Evolutionary conservation across 2,113 vertebrate species (phyloP).

Genomic region (Eira barbara): DNA sequence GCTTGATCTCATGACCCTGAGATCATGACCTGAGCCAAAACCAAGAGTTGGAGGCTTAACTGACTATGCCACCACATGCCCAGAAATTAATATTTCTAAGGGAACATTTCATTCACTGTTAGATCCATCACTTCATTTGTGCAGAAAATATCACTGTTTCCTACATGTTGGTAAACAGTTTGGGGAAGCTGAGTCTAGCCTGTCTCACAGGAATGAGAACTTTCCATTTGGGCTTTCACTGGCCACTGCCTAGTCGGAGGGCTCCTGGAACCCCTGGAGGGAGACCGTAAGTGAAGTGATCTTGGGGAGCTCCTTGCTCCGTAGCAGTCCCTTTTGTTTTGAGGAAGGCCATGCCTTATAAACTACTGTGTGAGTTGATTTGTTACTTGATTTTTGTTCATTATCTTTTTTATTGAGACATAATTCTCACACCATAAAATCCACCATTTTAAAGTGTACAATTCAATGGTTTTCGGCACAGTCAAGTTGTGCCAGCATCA

Average conservation of each 20-base stretch:
- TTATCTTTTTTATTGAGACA: neutral
- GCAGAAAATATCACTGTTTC: neutral
- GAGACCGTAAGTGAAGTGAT: too few relatives aligned
- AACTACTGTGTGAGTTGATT: neutral
- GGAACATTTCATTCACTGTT: neutral
- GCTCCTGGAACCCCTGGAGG: neutral
- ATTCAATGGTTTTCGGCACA: neutral
- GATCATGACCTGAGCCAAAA: neutral
- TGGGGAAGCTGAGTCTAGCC: neutral
- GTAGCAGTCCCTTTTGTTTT: neutral
- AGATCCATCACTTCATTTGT: neutral
- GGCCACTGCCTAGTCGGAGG: neutral
- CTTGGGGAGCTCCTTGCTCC: neutral
- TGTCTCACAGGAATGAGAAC: neutral
- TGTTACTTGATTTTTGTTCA: neutral
- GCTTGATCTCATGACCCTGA: neutral
- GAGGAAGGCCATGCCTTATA: neutral
- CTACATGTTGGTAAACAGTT: neutral
- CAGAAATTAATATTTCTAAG: neutral
- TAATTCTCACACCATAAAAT: neutral
- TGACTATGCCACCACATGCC: neutral
- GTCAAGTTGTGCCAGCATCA: neutral
- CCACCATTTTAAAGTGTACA: neutral
- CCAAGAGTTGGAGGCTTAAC: neutral
- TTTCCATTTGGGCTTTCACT: neutral